Conservation (phyloP, 2,797 vertebrate genomes). For the Lophius americanus region DNA sequence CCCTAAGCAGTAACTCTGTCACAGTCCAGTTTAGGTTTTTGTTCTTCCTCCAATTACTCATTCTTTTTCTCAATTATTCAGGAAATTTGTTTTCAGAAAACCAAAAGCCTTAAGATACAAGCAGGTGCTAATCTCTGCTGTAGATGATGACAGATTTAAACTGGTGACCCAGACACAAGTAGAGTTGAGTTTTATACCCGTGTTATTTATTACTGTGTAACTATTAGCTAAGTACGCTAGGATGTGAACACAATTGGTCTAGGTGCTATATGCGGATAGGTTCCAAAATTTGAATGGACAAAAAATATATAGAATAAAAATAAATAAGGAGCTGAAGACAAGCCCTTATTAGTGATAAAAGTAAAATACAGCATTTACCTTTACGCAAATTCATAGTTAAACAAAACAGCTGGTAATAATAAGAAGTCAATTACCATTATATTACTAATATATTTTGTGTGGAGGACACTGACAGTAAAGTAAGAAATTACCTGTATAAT, state of each 20-base stretch:
- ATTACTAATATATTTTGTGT: slow-evolving; percentile 3
- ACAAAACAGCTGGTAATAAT: not conserved
- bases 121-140: no score
- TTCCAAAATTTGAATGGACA: slow-evolving; percentile 1
- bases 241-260: not conserved
- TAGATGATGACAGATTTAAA: no score
- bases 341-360: not conserved
- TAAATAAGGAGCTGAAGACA: not conserved
- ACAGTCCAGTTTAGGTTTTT: no score
- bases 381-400: not conserved
- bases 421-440: slow-evolving; percentile 1
- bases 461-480: not conserved
- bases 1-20: no score
- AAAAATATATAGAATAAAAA: not conserved
- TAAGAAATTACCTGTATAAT: not conserved
- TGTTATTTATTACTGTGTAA: no score
- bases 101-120: no score
- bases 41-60: no score
- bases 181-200: no score
- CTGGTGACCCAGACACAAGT: no score
- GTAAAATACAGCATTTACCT: slow-evolving; percentile 2
- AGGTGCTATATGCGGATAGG: not conserved
- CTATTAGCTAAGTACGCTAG: no score
- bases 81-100: no score
- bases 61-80: no score